Conservation (phyloP, 2,797 vertebrate genomes). For the Oophaga sylvatica region DNA sequence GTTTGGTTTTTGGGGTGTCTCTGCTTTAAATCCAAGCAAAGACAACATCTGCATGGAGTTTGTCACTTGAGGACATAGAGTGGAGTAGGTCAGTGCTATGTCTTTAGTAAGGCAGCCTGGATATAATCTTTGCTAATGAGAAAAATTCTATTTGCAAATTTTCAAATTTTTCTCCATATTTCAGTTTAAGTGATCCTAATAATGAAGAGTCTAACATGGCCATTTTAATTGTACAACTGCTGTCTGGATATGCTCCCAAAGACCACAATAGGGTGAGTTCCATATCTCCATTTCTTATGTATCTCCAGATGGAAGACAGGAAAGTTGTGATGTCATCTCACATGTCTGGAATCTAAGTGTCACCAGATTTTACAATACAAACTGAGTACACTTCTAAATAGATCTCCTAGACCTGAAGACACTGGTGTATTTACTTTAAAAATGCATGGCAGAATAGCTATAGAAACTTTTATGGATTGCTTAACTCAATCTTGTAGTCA, state of each 20-base stretch:
- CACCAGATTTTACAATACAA: no score
- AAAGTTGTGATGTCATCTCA: not conserved
- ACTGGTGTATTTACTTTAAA: no score
- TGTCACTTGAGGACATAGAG: not conserved
- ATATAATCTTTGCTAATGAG: not conserved
- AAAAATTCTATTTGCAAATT: not conserved
- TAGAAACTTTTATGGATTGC: no score
- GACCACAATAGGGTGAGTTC: conserved; percentile 9
- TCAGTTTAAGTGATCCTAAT: conserved; percentile 2
- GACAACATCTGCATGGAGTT: not conserved
- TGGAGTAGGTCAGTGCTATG: not conserved
- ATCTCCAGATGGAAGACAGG: not conserved
- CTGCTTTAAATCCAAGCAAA: not conserved
- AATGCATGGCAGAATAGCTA: no score
- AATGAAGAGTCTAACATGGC: conserved; percentile 32
- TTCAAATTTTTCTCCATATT: not conserved
- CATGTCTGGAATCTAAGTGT: not conserved
- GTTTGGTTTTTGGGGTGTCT: no score
- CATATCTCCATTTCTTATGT: not conserved
- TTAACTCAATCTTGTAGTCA: no score
- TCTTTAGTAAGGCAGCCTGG: not conserved
- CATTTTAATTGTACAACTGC: not conserved
- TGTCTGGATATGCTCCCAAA: conserved; percentile 20
- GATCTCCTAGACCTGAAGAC: no score
- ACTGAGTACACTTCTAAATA: no score